Base-by-base conservation (phyloP, 2,113 vertebrate genomes). In the Bubo bubo region DNA sequence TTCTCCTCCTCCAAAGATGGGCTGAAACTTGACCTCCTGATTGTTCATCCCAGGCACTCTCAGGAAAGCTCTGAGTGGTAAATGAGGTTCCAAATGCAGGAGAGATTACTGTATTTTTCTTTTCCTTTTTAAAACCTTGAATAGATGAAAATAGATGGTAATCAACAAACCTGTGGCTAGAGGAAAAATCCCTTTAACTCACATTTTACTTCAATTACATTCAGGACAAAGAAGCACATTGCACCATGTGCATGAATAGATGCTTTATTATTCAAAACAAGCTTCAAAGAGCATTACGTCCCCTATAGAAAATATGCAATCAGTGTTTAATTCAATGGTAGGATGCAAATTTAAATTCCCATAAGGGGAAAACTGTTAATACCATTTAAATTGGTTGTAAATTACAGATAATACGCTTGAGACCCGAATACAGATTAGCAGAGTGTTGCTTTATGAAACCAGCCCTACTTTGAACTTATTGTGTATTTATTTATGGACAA, bases 351-450 rank as follows among this genome's bases (percentile, higher is more conserved):
- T 97, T 98, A 97, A 98, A 98, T 98, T 98, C 98, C 98, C 98
- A 98, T 98, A 98, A 98, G 98, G 98, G 95, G 75, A 97, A 98
- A 93, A 92, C 96, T 97, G 98, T 98, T 98, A 98, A 98, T 98
- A 98, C 98, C 98, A 97, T 98, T 98, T 98, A 98, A 98, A 98
- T 98, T 98, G 98, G 98, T 98, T 98, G 98, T 98, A 98, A 98
- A 98, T 98, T 98, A 98, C 98, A 98, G 97, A 98, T 98, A 98
- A 98, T 98, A 98, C 96, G 94, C 98, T 98, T 96, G 98, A 98
- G 98, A 98, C 98, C 88, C 88, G 98, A 98, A 98, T 98, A 98
- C 98, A 98, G 98, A 98, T 98, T 98, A 98, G 97, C 83, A 90
- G 95, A 97, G 96, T 97, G 97, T 97, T 97, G 98, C 97, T 94